phyloP scores from a whole-genome alignment of 1,140 invertebrate genomes.

The Drosophila littoralis region DNA sequence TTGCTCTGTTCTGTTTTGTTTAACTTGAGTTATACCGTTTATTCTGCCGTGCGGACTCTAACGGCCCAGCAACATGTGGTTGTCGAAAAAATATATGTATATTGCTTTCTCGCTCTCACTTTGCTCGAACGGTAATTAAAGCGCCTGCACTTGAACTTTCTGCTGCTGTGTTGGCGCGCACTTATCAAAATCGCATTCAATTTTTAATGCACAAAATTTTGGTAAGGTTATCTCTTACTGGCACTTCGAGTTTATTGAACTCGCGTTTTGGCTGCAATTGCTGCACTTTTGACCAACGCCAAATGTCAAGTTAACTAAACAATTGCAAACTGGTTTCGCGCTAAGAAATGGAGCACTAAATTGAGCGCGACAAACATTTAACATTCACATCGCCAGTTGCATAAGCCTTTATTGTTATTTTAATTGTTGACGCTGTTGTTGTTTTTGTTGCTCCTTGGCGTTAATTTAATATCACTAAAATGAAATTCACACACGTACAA shows the following conservation, averaged over 20 bases:
- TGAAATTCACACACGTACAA: constrained; percentile 68
- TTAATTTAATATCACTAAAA: constrained; percentile 54
- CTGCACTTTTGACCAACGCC: constrained; percentile 49
- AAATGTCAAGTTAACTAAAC: constrained; percentile 35
- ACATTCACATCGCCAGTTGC: constrained; percentile 44
- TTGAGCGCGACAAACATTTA: constrained; percentile 17
- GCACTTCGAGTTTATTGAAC: constrained; percentile 66
- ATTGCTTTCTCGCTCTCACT: constrained; percentile 28
- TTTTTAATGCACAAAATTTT: constrained; percentile 35
- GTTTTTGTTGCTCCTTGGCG: constrained; percentile 7
- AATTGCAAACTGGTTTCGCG: constrained; percentile 63
- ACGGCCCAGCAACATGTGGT: constrained; percentile 70
- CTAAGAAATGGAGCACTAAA: constrained; percentile 50
- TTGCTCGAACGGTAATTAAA: constrained; percentile 69
- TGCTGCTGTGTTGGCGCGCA: constrained; percentile 20
- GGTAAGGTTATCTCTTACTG: constrained; percentile 41
- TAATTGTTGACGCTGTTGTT: constrained; percentile 35
- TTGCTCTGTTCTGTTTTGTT: constrained; percentile 34
- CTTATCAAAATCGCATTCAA: constrained; percentile 48
- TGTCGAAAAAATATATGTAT: constrained; percentile 36
- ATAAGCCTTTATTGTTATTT: constrained; percentile 53
- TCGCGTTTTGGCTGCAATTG: constrained; percentile 55
- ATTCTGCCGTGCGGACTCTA: constrained; percentile 14
- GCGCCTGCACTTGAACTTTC: constrained; percentile 61
- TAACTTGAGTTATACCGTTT: constrained; percentile 36